These are phyloP conservation scores for Harpegnathos saltator DNA, from an alignment of 1,140 invertebrate genomes.

Conservation along the genomic window DNA sequence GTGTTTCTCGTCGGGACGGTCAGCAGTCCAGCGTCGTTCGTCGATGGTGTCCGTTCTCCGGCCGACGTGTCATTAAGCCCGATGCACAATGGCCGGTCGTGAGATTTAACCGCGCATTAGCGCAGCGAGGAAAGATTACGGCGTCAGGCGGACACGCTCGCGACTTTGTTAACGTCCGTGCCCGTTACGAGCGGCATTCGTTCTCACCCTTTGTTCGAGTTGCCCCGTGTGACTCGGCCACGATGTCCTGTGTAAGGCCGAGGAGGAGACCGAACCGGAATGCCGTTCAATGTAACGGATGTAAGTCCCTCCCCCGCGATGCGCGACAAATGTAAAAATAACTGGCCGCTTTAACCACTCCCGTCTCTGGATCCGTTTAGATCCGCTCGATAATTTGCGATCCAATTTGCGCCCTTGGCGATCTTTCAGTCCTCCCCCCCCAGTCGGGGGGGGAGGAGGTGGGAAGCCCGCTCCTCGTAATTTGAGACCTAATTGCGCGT, in stretches of 20 bases:
- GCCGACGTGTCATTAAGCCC: constrained; percentile 43
- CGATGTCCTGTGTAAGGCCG: not conserved
- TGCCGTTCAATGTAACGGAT: constrained; percentile 35
- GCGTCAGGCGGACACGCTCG: constrained; percentile 31
- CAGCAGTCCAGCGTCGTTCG: constrained; percentile 2
- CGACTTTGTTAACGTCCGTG: constrained; percentile 52
- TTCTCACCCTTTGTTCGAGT: constrained; percentile 41
- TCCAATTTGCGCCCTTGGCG: too few relatives aligned
- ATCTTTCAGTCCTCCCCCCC: too few relatives aligned
- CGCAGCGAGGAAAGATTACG: constrained; percentile 38
- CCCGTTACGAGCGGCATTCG: constrained; percentile 42
- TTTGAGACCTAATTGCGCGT: not conserved
- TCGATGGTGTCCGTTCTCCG: constrained; percentile 14
- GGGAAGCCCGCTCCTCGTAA: not conserved
- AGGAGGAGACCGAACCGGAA: not conserved
- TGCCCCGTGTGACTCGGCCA: constrained; percentile 27
- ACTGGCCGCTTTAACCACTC: not conserved
- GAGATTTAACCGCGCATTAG: constrained; percentile 31
- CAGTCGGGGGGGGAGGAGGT: too few relatives aligned
- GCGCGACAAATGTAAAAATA: constrained; percentile 30
- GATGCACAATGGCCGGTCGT: constrained; percentile 45
- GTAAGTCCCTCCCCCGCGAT: not conserved
- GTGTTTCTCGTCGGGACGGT: not conserved
- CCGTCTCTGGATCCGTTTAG: too few relatives aligned
- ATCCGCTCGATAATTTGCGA: too few relatives aligned